Percentiles rank a stretch among this genome's conserved stretches.
phyloP scores from a whole-genome alignment of 2,113 vertebrate species.

The Tetraodon nigroviridis region DNA sequence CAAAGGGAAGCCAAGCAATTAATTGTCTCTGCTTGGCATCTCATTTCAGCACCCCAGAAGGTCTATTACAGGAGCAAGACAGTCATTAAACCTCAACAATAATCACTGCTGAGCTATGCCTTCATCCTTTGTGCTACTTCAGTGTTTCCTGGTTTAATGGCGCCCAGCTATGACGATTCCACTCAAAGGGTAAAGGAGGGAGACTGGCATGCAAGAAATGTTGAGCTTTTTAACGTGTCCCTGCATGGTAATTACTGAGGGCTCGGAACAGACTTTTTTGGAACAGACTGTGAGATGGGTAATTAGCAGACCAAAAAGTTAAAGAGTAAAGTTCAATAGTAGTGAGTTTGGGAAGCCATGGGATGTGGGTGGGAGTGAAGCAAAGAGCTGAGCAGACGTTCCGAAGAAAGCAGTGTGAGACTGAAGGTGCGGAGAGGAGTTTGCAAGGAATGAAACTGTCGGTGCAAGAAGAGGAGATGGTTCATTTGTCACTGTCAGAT shows the following conservation, averaged over 20 bases:
- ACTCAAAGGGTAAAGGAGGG: slow-evolving; percentile 55
- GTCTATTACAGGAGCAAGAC: slow-evolving; percentile 75
- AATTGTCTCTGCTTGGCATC: slow-evolving; percentile 78
- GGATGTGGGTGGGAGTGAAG: slow-evolving; percentile 41
- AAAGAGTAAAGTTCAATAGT: slow-evolving; percentile 30
- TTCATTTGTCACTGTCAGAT: slow-evolving; percentile 79
- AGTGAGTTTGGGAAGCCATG: slow-evolving; percentile 30
- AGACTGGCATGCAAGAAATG: slow-evolving; percentile 45
- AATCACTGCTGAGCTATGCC: slow-evolving; percentile 73
- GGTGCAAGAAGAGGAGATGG: slow-evolving; percentile 62
- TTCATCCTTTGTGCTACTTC: slow-evolving; percentile 56
- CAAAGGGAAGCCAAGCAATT: slow-evolving; percentile 77
- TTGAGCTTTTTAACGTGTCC: slow-evolving; percentile 41
- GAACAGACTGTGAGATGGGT: slow-evolving; percentile 25
- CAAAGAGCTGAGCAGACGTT: slow-evolving; percentile 15
- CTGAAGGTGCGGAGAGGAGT: slow-evolving; percentile 38
- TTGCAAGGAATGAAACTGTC: slow-evolving; percentile 60
- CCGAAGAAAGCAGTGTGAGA: slow-evolving; percentile 50
- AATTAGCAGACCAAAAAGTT: slow-evolving; percentile 16
- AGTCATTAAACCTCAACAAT: slow-evolving; percentile 77
- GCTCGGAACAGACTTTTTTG: slow-evolving; percentile 29
- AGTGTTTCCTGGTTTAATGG: slow-evolving; percentile 54
- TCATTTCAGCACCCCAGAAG: slow-evolving; percentile 76
- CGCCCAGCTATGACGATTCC: slow-evolving; percentile 53
- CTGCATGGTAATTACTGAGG: slow-evolving; percentile 32